Evolutionary conservation across 2,888 invertebrate genomes (phyloP).

Genomic region (Andrena praecox): DNA sequence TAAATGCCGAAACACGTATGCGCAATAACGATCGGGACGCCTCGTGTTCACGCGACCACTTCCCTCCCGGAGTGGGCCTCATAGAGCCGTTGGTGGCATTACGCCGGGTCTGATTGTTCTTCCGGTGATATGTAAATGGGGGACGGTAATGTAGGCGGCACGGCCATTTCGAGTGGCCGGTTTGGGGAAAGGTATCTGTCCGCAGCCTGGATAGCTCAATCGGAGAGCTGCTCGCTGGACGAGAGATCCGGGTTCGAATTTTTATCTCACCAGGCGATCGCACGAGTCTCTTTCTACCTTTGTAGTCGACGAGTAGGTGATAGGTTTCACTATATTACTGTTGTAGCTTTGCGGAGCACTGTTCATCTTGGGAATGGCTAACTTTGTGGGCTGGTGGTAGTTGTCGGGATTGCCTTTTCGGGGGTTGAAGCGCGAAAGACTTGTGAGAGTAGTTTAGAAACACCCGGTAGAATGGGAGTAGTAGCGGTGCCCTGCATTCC

Average conservation of each 20-base stretch:
- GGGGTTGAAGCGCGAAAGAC: no score
- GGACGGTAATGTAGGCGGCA: conserved; percentile 30
- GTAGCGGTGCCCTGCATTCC: conserved; percentile 7
- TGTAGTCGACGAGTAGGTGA: neutral
- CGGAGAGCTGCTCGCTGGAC: conserved; percentile 2
- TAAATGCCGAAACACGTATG: conserved; percentile 6
- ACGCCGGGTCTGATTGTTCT: conserved; percentile 20
- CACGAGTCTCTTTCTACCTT: conserved; percentile 8
- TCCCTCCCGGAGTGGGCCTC: neutral
- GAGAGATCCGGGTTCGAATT: conserved; percentile 36
- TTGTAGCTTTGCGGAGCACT: neutral
- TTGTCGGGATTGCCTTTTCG: no score
- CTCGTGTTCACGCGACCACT: neutral
- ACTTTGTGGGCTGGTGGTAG: no score
- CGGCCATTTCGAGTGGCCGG: conserved; percentile 21
- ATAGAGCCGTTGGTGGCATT: neutral
- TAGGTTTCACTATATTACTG: neutral
- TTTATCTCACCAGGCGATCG: conserved; percentile 18
- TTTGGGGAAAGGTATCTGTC: conserved; percentile 33
- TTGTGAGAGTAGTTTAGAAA: no score
- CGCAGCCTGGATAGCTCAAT: conserved; percentile 33
- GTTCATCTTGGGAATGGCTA: no score
- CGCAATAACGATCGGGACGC: conserved; percentile 12
- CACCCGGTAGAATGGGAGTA: no score
- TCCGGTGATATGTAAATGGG: conserved; percentile 29